Conservation (phyloP, 1,140 invertebrate genomes). For the Dreissena polymorpha region DNA sequence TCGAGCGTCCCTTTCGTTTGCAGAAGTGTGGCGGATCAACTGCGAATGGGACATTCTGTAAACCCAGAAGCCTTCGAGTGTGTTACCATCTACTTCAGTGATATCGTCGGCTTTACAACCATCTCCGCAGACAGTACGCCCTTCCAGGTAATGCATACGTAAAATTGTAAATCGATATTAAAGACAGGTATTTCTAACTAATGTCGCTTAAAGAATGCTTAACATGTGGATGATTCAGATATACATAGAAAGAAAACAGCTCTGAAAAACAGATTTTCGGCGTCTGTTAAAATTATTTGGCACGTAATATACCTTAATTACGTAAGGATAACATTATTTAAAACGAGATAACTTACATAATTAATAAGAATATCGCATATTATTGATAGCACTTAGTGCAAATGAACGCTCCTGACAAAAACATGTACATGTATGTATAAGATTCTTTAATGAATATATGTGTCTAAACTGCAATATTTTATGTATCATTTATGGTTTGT, state of each 20-base stretch:
- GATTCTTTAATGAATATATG: too few relatives aligned
- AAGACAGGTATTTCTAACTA: neutral
- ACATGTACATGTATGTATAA: too few relatives aligned
- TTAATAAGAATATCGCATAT: too few relatives aligned
- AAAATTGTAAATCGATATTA: neutral
- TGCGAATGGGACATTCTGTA: slow-evolving; percentile 67
- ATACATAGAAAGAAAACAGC: neutral
- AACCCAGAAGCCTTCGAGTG: slow-evolving; percentile 67
- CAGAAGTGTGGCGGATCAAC: slow-evolving; percentile 82
- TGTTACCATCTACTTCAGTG: slow-evolving; percentile 86
- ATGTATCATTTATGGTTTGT: too few relatives aligned
- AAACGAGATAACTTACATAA: too few relatives aligned
- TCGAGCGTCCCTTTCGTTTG: neutral
- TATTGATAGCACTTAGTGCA: too few relatives aligned
- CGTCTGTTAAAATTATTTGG: neutral
- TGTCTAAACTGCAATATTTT: too few relatives aligned
- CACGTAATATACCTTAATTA: neutral
- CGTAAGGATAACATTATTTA: too few relatives aligned
- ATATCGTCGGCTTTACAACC: slow-evolving; percentile 90
- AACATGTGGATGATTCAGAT: neutral
- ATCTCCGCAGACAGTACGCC: slow-evolving; percentile 92
- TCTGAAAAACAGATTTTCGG: neutral
- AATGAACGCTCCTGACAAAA: too few relatives aligned
- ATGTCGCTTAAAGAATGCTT: neutral
- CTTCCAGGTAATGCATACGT: slow-evolving; percentile 84